Conservation (phyloP, 2,113 vertebrate genomes). For the Boulengeromyrus knoepffleri region DNA sequence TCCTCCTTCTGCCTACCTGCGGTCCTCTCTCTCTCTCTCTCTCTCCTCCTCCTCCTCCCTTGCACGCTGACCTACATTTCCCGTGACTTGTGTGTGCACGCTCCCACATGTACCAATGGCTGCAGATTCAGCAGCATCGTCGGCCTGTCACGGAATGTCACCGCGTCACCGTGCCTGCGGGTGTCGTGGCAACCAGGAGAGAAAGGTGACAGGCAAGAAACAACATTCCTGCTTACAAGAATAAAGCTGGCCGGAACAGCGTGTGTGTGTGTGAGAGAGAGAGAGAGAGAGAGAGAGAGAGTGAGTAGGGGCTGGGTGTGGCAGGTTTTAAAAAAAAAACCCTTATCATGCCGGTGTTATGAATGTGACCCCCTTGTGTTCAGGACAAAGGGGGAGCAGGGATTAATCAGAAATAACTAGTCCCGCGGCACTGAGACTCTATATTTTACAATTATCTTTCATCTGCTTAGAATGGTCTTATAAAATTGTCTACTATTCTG, state of each 20-base stretch:
- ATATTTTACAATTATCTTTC: neutral
- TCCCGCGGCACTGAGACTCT: neutral
- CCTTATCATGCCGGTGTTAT: neutral
- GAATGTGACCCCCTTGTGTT: neutral
- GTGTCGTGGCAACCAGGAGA: neutral
- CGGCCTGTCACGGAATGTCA: slow-evolving; percentile 33
- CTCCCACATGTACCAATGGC: slow-evolving; percentile 14
- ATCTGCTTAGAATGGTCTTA: neutral
- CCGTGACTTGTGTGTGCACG: slow-evolving; percentile 56
- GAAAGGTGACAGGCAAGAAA: neutral
- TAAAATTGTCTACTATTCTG: neutral
- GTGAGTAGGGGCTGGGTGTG: neutral
- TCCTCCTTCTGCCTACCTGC: neutral
- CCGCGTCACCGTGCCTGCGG: neutral
- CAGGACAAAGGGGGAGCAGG: neutral
- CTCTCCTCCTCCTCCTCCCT: slow-evolving; percentile 24
- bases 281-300: neutral
- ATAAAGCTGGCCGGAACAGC: neutral
- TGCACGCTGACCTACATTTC: slow-evolving; percentile 62
- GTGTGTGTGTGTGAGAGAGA: neutral
- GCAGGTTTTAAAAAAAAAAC: neutral
- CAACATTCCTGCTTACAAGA: neutral
- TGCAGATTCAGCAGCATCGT: slow-evolving; percentile 29
- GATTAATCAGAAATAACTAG: neutral
- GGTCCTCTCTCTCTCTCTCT: slow-evolving; percentile 9